These are phyloP conservation scores for Cygnus olor DNA, from an alignment of 2,797 vertebrate genomes.

Conservation along the genomic window DNA sequence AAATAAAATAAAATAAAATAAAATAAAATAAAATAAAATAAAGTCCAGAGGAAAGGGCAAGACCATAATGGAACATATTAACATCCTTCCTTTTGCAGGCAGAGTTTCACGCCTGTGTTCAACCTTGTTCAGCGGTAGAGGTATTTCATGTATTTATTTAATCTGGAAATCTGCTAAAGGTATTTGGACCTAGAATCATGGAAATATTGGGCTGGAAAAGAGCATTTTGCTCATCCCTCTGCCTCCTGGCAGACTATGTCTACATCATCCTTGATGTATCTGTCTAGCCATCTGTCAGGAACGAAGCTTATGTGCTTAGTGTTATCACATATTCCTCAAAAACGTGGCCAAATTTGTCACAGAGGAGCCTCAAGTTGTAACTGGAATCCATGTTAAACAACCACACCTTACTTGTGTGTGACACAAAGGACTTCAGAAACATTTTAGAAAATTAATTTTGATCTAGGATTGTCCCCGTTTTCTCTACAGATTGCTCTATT, in stretches of 20 bases:
- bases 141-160: not conserved
- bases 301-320: not conserved
- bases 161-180: not conserved
- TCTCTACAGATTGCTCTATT: not conserved
- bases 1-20: not conserved
- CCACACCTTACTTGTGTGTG: not conserved
- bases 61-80: not conserved
- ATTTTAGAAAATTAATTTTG: not conserved
- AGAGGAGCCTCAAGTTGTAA: not conserved
- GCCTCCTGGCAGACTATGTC: not conserved
- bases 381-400: not conserved
- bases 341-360: not conserved
- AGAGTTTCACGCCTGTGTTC: not conserved
- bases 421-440: not conserved
- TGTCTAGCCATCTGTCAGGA: not conserved
- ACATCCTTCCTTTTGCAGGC: not conserved
- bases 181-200: not conserved
- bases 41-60: not conserved
- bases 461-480: not conserved
- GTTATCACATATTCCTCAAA: not conserved
- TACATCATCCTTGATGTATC: not conserved
- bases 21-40: not conserved
- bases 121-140: not conserved
- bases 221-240: not conserved
- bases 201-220: not conserved